A percentile compares a stretch with the other conserved stretches of the same genome.
These are phyloP conservation scores for Stenchaetothrips biformis DNA, from an alignment of 2,888 invertebrate genomes.

Conservation along the genomic window DNA sequence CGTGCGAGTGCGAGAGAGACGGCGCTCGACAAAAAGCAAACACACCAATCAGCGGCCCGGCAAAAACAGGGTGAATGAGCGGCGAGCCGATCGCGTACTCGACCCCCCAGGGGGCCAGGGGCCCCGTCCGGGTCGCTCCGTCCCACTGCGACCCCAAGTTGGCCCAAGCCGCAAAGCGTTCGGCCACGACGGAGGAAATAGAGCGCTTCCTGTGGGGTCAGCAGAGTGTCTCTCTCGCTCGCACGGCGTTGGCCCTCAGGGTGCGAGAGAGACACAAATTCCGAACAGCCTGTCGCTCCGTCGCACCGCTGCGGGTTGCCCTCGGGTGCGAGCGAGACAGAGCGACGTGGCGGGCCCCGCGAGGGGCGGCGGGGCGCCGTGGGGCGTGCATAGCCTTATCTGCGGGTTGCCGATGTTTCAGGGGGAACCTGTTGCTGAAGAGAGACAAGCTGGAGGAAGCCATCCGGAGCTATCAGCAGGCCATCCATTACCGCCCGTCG, in stretches of 20 bases:
- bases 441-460: slow-evolving; percentile 81
- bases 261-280: background rate
- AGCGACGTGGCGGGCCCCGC: background rate
- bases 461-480: slow-evolving; percentile 80
- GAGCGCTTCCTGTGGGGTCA: too few relatives aligned
- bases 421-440: slow-evolving; percentile 85
- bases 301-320: background rate
- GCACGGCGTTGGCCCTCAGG: too few relatives aligned
- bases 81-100: too few relatives aligned
- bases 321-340: background rate
- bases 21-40: background rate
- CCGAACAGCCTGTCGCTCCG: background rate
- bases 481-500: slow-evolving; percentile 85
- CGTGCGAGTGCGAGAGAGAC: too few relatives aligned
- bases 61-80: background rate
- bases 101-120: too few relatives aligned
- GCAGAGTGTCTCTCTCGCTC: too few relatives aligned
- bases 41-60: background rate
- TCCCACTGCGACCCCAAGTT: too few relatives aligned
- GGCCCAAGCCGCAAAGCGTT: too few relatives aligned
- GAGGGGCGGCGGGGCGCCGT: background rate
- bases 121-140: too few relatives aligned
- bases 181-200: too few relatives aligned
- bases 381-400: slow-evolving; percentile 23
- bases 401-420: slow-evolving; percentile 53